Evolutionary conservation across 1,140 invertebrate species (phyloP), one percentile per base, ranked within the genome.

Genomic region (Caenorhabditis briggsae): DNA sequence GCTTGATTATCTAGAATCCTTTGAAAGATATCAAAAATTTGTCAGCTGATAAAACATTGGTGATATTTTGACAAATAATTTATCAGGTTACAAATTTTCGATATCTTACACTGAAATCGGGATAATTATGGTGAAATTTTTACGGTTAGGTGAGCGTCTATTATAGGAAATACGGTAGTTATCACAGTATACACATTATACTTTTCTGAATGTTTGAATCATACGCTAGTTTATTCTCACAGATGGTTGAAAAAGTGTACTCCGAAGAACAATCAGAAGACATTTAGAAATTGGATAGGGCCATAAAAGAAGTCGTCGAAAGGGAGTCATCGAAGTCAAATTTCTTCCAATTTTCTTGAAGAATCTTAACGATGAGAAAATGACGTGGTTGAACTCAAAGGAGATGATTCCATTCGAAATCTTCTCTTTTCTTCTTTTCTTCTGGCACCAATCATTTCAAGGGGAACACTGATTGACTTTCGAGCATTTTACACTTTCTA

Each of bases 201-300:
- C 33, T 33, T 33, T 33, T 33, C 33, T 18, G 20, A 58, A 20
- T 20, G 56, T n/a, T 61, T 14, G 25, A 20, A 61, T 61, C 23
- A 61, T 20, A 61, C 23, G 5, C 20, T 33, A 61, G 59, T 61
- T 61, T 61, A 33, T 5, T 53, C 16, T 53, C 9, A 18, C 20
- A 58, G 56, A n/a, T 20, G 8, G 56, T 58, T 58, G 46, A 50
- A 12, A 78, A 12, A 50, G 20, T 78, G 43, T 78, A 78, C n/a
- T 78, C 33, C 46, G 70, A 78, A 50, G 70, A 50, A 78, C 70
- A 78, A 78, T 78, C 70, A 78, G 70, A 78, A 78, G 46, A 78
- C 46, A n/a, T 78, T 46, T 70, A 11, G 70, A 78, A 78, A 78
- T 78, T 78, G 70, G 70, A 78, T 78, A 78, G 70, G 70, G 18